A percentile compares a stretch with the other conserved stretches of the same genome.
Conservation (phyloP, 53 echinoderm and acorn worm species). For the Astropecten irregularis region DNA sequence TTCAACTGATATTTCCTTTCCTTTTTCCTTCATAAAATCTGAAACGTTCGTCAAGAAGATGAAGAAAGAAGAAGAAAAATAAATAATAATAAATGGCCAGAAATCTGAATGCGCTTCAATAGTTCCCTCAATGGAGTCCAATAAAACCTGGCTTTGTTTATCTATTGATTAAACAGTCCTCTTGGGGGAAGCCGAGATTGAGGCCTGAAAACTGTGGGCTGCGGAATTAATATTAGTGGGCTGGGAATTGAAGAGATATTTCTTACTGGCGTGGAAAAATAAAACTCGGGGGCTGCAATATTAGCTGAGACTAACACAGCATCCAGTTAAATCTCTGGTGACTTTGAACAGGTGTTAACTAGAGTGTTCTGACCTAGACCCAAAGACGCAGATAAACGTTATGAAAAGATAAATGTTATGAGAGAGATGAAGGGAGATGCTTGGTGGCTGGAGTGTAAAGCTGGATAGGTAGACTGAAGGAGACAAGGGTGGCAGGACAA, state of each 20-base stretch:
- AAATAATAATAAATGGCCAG: too few species aligned
- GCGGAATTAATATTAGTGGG: slow-evolving; percentile 45
- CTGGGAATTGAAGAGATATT: slow-evolving; percentile 45
- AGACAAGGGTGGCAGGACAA: slow-evolving; percentile 3
- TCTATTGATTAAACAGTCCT: slow-evolving; percentile 51
- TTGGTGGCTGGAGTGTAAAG: too few species aligned
- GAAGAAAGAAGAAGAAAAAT: too few species aligned
- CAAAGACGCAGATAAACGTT: slow-evolving; percentile 43
- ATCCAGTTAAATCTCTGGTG: slow-evolving; percentile 40
- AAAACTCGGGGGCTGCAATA: slow-evolving; percentile 23
- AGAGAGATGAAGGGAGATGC: too few species aligned
- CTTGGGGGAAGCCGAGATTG: neutral
- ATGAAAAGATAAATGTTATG: too few species aligned
- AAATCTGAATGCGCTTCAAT: slow-evolving; percentile 53
- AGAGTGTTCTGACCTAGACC: slow-evolving; percentile 51
- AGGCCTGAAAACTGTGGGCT: slow-evolving; percentile 32
- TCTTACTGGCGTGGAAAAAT: slow-evolving; percentile 24
- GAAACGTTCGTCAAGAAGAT: slow-evolving; percentile 12
- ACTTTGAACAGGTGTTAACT: slow-evolving; percentile 49
- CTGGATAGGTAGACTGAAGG: neutral
- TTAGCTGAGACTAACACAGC: slow-evolving; percentile 23
- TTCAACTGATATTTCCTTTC: too few species aligned
- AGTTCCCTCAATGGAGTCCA: slow-evolving; percentile 40
- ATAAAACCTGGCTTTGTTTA: slow-evolving; percentile 63
- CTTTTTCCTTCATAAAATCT: neutral